phyloP scores from a whole-genome alignment of 2,797 vertebrate genomes.

The Crenichthys baileyi region DNA sequence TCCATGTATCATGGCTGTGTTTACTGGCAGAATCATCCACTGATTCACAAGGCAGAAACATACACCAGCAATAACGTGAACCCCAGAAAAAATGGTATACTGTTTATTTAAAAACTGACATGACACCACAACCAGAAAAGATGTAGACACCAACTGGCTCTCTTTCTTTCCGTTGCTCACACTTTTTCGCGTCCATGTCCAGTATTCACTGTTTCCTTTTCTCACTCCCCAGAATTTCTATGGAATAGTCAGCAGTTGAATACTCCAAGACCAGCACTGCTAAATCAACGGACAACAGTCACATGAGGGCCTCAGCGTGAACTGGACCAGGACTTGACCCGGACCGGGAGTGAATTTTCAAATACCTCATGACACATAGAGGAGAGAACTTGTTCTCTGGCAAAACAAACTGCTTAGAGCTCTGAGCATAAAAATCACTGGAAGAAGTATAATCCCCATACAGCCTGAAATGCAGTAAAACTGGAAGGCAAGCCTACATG shows the following conservation, averaged over 20 bases:
- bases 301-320: constrained; percentile 69
- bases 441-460: constrained; percentile 16
- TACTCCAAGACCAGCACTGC: constrained; percentile 51
- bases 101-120: constrained; percentile 58
- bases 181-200: constrained; percentile 8
- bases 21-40: constrained; percentile 31
- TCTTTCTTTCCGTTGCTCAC: constrained; percentile 11
- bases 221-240: constrained; percentile 14
- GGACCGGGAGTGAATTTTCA: constrained; percentile 61
- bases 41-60: constrained; percentile 61
- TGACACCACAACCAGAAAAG: constrained; percentile 32
- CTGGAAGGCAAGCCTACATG: neutral
- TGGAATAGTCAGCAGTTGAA: constrained; percentile 53
- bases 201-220: constrained; percentile 32
- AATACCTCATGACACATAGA: constrained; percentile 72
- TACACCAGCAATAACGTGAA: constrained; percentile 50
- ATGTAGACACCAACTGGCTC: constrained; percentile 35
- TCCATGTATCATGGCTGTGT: constrained; percentile 19
- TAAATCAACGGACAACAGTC: constrained; percentile 71
- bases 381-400: constrained; percentile 40
- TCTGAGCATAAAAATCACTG: neutral
- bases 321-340: constrained; percentile 59
- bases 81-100: constrained; percentile 64
- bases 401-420: constrained; percentile 40
- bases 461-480: constrained; percentile 15